Percentiles rank a stretch among this genome's conserved stretches.
These are phyloP conservation scores for Barnardius zonarius DNA, from an alignment of 2,113 vertebrate species.

Conservation along the genomic window DNA sequence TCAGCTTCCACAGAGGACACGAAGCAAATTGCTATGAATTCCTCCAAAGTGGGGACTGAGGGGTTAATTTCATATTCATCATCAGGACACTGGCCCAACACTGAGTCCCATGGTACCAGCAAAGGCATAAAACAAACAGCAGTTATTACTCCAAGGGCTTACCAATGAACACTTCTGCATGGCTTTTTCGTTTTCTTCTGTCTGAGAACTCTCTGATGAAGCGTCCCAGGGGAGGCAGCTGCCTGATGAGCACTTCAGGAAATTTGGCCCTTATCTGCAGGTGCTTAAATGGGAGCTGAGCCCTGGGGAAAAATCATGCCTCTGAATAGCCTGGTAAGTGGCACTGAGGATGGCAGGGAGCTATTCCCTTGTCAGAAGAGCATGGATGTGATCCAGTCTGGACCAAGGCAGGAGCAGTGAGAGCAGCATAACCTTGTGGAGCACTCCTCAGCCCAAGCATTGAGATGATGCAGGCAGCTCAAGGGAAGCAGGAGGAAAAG, in stretches of 20 bases:
- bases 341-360: neutral
- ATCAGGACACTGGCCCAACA: neutral
- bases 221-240: conserved; percentile 20
- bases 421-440: neutral
- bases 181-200: neutral
- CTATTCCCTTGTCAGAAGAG: neutral
- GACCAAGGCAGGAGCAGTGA: neutral
- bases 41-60: neutral
- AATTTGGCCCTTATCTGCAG: conserved; percentile 63
- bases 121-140: neutral
- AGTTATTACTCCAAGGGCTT: neutral
- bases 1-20: neutral
- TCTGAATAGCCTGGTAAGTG: neutral
- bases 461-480: rapidly evolving
- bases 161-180: neutral
- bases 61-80: neutral
- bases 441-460: neutral
- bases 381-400: neutral
- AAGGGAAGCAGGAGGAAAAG: neutral
- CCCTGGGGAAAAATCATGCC: neutral
- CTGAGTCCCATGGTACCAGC: neutral
- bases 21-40: neutral
- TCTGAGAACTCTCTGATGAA: neutral
- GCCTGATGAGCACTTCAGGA: conserved; percentile 48
- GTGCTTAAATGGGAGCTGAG: conserved; percentile 36